These are phyloP conservation scores for Grammomys dolichurus DNA, from an alignment of 2,113 vertebrate species.

Conservation along the genomic window DNA sequence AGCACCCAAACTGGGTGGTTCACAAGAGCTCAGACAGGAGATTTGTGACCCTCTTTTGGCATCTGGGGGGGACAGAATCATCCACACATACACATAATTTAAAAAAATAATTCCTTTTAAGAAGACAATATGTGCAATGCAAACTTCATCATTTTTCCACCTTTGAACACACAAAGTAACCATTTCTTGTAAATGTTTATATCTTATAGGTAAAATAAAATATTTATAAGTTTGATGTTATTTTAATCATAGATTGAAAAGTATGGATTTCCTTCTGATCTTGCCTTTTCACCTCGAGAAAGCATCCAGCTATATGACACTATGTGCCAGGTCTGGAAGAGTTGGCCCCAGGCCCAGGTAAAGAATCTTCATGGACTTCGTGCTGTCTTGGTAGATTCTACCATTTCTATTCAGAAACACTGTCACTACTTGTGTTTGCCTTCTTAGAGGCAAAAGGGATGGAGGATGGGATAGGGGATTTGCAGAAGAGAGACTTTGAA, in stretches of 20 bases:
- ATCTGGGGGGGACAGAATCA: too few relatives aligned
- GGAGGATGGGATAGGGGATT: too few relatives aligned
- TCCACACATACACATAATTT: background rate
- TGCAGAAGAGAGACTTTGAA: too few relatives aligned
- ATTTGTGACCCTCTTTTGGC: background rate
- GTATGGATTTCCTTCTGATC: slow-evolving; percentile 86
- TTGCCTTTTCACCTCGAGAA: slow-evolving; percentile 85
- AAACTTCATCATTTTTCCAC: background rate
- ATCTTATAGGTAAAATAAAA: background rate
- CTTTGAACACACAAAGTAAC: background rate
- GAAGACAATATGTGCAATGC: background rate
- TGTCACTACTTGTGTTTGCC: background rate
- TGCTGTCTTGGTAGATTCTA: background rate
- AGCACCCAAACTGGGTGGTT: background rate
- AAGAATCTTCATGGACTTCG: background rate
- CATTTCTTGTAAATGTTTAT: background rate
- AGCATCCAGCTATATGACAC: slow-evolving; percentile 85
- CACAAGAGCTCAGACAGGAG: too few relatives aligned
- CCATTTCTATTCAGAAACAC: background rate
- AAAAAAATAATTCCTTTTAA: background rate
- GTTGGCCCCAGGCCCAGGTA: slow-evolving; percentile 84
- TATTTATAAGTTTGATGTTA: slow-evolving; percentile 16
- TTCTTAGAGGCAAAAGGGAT: too few relatives aligned
- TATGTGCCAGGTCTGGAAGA: slow-evolving; percentile 82
- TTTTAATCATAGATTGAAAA: slow-evolving; percentile 83